A percentile compares a stretch with the other conserved stretches of the same genome.
Conservation (phyloP, 2,888 invertebrate genomes). For the Diplolepis rosae region DNA sequence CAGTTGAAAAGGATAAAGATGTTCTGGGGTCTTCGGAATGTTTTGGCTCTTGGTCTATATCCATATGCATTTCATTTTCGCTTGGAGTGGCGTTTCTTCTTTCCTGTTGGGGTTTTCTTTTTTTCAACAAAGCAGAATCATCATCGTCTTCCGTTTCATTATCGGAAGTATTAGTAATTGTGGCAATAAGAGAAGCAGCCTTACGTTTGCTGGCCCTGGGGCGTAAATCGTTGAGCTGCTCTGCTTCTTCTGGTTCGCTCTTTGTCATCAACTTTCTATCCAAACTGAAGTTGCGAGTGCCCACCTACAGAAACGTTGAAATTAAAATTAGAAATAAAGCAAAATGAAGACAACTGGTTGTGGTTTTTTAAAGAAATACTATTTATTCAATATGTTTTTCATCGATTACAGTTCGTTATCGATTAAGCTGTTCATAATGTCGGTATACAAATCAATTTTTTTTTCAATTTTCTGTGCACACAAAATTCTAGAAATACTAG, state of each 20-base stretch:
- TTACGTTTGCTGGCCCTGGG: constrained; percentile 55
- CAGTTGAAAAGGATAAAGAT: constrained; percentile 17
- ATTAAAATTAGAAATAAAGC: constrained; percentile 55
- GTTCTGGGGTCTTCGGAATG: background rate
- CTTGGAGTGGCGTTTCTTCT: constrained; percentile 7
- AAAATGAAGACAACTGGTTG: constrained; percentile 54
- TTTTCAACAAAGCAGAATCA: constrained; percentile 38
- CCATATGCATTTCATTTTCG: constrained; percentile 33
- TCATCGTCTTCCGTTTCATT: constrained; percentile 49
- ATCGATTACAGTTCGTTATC: constrained; percentile 48
- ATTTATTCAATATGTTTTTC: constrained; percentile 59
- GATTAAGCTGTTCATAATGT: background rate
- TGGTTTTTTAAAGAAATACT: constrained; percentile 58
- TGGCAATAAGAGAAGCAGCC: constrained; percentile 37
- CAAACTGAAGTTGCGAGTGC: constrained; percentile 51
- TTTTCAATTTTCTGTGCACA: background rate
- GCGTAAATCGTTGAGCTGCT: constrained; percentile 37
- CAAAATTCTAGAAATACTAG: constrained; percentile 41
- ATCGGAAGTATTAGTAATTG: constrained; percentile 36
- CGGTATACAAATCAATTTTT: background rate
- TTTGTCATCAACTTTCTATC: constrained; percentile 50
- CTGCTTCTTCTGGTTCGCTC: constrained; percentile 37
- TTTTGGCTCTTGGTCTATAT: constrained; percentile 32
- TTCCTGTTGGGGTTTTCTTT: constrained; percentile 44
- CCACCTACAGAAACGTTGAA: constrained; percentile 62